phyloP scores from a whole-genome alignment of 1,140 invertebrate genomes.

The Doryteuthis pealeii region DNA sequence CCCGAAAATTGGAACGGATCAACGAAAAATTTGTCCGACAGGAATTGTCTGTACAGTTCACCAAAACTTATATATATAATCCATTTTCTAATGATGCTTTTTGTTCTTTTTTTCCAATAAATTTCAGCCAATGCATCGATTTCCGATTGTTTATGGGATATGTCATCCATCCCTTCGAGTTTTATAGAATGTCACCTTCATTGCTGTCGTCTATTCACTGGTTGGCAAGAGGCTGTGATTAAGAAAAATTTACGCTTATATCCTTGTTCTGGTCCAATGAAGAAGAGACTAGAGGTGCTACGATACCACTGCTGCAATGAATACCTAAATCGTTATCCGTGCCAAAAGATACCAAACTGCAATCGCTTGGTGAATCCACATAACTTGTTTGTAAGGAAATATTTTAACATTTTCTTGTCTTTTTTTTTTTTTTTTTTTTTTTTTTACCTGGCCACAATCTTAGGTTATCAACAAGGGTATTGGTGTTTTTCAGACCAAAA shows the following conservation, averaged over 20 bases:
- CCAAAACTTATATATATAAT: too few relatives aligned
- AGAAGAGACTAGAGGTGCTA: slow-evolving; percentile 11
- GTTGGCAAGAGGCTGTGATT: slow-evolving; percentile 44
- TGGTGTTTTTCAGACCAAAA: too few relatives aligned
- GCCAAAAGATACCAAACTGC: slow-evolving; percentile 20
- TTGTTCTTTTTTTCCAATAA: too few relatives aligned
- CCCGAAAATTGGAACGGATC: too few relatives aligned
- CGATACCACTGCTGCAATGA: slow-evolving; percentile 31
- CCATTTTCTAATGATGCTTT: too few relatives aligned
- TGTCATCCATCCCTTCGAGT: slow-evolving; percentile 64
- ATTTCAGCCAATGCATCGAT: slow-evolving; percentile 23
- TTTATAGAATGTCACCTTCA: slow-evolving; percentile 73
- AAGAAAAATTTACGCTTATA: slow-evolving; percentile 39
- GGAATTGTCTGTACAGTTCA: too few relatives aligned
- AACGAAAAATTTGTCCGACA: too few relatives aligned
- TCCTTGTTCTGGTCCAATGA: slow-evolving; percentile 1
- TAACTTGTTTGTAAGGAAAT: slow-evolving; percentile 14
- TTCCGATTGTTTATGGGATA: slow-evolving; percentile 66
- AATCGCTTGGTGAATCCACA: slow-evolving; percentile 16
- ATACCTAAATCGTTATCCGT: slow-evolving; percentile 20
- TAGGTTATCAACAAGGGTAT: too few relatives aligned
- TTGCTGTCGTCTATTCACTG: slow-evolving; percentile 58
- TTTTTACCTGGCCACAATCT: too few relatives aligned
- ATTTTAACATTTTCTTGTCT: too few relatives aligned
- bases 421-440: too few relatives aligned